These are phyloP conservation scores for Caretta caretta DNA, from an alignment of 2,113 vertebrate genomes.

Conservation along the genomic window DNA sequence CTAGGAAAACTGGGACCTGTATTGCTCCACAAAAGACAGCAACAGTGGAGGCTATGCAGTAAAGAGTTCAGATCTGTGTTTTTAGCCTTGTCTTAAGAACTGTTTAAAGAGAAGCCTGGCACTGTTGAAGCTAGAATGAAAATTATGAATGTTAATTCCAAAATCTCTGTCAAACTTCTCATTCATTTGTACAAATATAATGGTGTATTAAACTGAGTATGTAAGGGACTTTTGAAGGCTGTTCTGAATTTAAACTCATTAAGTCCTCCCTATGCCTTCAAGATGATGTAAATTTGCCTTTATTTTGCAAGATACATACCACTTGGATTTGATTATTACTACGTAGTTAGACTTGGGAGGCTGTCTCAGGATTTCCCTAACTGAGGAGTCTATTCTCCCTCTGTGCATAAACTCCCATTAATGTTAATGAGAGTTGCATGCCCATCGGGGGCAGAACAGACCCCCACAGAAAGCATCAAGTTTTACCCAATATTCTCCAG, in stretches of 20 bases:
- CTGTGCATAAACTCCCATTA: background rate
- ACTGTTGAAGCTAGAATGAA: background rate
- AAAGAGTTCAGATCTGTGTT: background rate
- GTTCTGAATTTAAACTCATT: background rate
- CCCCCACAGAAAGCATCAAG: background rate
- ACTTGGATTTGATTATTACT: background rate
- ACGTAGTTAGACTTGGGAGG: background rate
- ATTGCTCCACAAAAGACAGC: background rate
- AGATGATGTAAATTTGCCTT: background rate
- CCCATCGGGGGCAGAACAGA: constrained; percentile 17
- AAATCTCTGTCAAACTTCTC: background rate
- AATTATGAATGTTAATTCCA: background rate
- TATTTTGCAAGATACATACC: background rate
- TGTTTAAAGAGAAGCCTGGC: background rate
- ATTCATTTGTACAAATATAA: background rate
- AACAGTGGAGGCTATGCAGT: background rate
- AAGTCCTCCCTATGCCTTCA: background rate
- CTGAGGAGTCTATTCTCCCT: background rate
- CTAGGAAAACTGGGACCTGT: background rate
- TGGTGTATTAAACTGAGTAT: background rate
- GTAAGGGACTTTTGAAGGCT: background rate
- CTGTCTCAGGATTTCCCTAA: background rate
- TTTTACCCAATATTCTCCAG: constrained; percentile 14
- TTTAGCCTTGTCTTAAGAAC: background rate
- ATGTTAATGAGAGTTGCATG: constrained; percentile 19